Conservation (phyloP, 2,797 vertebrate genomes). For the Pseudomugil gertrudae region DNA sequence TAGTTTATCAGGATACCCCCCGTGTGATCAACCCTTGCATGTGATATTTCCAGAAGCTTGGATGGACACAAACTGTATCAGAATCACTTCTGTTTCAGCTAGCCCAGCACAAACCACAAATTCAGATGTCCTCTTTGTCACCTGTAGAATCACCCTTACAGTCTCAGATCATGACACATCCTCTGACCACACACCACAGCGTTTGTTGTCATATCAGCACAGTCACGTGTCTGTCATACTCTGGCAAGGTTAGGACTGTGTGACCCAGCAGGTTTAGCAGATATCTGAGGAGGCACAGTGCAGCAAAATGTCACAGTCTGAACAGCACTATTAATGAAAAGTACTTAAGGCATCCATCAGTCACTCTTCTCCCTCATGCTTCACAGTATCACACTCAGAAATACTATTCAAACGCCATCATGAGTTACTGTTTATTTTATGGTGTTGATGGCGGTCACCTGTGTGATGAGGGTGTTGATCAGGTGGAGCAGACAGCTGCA, state of each 20-base stretch:
- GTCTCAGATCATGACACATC: slow-evolving; percentile 49
- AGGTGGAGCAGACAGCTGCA: slow-evolving; percentile 72
- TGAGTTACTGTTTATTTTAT: slow-evolving; percentile 35
- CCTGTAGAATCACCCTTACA: slow-evolving; percentile 7
- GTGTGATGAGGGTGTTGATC: slow-evolving; percentile 40
- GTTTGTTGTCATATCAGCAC: slow-evolving; percentile 41
- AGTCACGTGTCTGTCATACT: slow-evolving; percentile 19
- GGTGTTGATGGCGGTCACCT: slow-evolving; percentile 69
- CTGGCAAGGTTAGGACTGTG: slow-evolving; percentile 51
- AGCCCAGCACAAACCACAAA: slow-evolving; percentile 4
- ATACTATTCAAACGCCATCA: slow-evolving; percentile 19
- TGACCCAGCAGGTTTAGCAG: slow-evolving; percentile 48
- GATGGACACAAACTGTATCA: not conserved
- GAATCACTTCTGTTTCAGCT: slow-evolving; percentile 1
- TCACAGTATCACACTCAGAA: slow-evolving; percentile 31
- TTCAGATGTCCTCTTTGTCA: slow-evolving; percentile 25
- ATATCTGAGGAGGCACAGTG: slow-evolving; percentile 18
- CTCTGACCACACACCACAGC: slow-evolving; percentile 28
- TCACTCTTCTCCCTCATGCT: slow-evolving; percentile 35
- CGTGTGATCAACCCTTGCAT: not conserved
- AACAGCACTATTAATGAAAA: slow-evolving; percentile 54
- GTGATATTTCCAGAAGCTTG: slow-evolving; percentile 10
- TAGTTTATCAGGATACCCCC: slow-evolving; percentile 16
- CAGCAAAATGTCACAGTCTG: slow-evolving; percentile 63
- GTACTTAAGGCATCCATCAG: slow-evolving; percentile 43